These are phyloP conservation scores for Willowsia nigromaculata DNA, from an alignment of 2,888 invertebrate genomes.

Conservation along the genomic window DNA sequence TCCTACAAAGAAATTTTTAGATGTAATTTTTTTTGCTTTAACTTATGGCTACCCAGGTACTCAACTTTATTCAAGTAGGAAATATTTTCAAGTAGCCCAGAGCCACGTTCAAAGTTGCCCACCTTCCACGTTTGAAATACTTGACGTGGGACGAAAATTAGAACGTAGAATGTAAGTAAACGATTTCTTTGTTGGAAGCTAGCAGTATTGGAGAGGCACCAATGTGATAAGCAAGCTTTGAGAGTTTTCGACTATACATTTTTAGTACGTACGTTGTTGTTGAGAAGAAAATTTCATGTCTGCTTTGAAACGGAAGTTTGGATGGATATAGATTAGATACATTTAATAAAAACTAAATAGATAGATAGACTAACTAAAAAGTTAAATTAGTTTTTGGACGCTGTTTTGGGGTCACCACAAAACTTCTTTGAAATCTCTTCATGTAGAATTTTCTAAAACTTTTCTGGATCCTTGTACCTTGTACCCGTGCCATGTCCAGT, in stretches of 20 bases:
- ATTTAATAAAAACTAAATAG: too few relatives aligned
- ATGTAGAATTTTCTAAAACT: conserved; percentile 8
- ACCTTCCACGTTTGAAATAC: neutral
- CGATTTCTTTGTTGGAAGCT: neutral
- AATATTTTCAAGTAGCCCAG: neutral
- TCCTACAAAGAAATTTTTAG: neutral
- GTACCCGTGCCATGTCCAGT: neutral
- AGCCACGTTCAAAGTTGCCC: neutral
- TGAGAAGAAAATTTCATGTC: too few relatives aligned
- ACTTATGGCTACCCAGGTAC: too few relatives aligned
- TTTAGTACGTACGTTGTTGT: neutral
- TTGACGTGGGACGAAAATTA: conserved; percentile 23
- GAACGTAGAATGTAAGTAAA: neutral
- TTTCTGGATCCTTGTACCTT: neutral
- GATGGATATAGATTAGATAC: too few relatives aligned
- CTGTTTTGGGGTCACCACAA: conserved; percentile 50
- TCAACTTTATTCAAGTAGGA: neutral
- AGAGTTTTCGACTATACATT: conserved; percentile 4
- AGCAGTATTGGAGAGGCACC: conserved; percentile 4
- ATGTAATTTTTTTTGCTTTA: neutral
- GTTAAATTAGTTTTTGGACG: too few relatives aligned
- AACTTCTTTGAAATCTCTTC: conserved; percentile 41
- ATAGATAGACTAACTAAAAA: too few relatives aligned
- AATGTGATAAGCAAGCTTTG: neutral
- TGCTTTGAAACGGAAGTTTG: too few relatives aligned